Evolutionary conservation across 2,113 vertebrate genomes (phyloP), one percentile per base, ranked within the genome.

Genomic region (Anoura caudifer): DNA sequence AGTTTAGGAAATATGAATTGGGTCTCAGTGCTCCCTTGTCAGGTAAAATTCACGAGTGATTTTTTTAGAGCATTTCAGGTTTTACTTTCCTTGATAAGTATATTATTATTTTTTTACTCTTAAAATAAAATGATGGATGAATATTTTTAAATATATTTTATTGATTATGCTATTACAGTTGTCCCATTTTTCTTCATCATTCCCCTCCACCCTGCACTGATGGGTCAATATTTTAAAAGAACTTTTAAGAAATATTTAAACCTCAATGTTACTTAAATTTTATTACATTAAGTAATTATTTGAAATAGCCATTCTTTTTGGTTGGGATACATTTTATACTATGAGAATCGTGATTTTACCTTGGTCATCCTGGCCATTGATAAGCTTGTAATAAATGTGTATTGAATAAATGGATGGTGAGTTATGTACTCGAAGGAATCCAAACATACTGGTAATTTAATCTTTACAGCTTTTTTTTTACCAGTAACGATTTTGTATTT

Each of bases 231-330:
- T 86, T 88, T 95, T 90, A 84, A 72, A 59, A 8, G 6, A 80
- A 69, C 2, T 54, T 94, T 87, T 92, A 72, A 87, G 54, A 73
- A 75, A 95, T 13, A 83, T 82, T 70, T 72, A 84, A 80, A 75
- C 65, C 2, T 87, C 59, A 63, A 33, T 85, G 72, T 89, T 83
- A 86, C 43, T 95, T 96, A 79, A 83, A 75, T 65, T 86, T 20
- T 69, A 54, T 76, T 76, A 33, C 33, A 47, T 75, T 45, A 43
- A 73, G 41, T 75, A 76, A 50, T 50, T 50, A 22, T 72, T 91
- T 87, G 43, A 79, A 79, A 38, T 45, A 52, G 31, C 28, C 22
- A 20, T 70, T 45, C 0, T 52, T 80, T 84, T 69, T n/a, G 13
- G 6, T 59, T 73, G 4, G 1, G 4, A 61, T 80, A 13, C 67